phyloP scores from a whole-genome alignment of 2,113 vertebrate species.

The Morone saxatilis region DNA sequence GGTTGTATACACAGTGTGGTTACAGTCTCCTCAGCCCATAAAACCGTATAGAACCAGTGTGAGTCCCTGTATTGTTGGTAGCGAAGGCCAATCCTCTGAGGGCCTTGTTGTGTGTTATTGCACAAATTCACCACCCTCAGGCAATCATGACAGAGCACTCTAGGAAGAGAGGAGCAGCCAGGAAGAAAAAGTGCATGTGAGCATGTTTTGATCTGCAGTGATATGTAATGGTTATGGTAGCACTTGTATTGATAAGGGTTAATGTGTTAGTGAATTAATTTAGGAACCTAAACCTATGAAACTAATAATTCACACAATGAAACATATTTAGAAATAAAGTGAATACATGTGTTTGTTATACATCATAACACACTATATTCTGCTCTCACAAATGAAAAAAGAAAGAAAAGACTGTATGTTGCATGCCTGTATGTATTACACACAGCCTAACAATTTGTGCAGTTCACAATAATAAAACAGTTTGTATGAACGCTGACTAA shows the following conservation, averaged over 20 bases:
- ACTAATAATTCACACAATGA: neutral
- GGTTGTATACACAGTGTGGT: conserved; percentile 67
- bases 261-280: conserved; percentile 9
- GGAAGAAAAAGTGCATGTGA: conserved; percentile 15
- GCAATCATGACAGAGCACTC: conserved; percentile 36
- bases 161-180: conserved; percentile 26
- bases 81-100: conserved; percentile 32
- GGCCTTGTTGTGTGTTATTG: conserved; percentile 56
- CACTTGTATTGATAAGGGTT: neutral
- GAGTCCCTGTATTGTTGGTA: conserved; percentile 47
- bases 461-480: conserved; percentile 13
- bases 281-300: neutral
- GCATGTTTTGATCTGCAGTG: conserved; percentile 7
- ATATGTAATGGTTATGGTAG: neutral
- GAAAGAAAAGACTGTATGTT: neutral
- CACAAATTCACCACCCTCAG: conserved; percentile 64
- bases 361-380: neutral
- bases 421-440: neutral
- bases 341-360: neutral
- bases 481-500: neutral
- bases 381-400: neutral
- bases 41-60: conserved; percentile 58
- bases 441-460: neutral
- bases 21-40: conserved; percentile 48
- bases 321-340: neutral